Base-by-base conservation (phyloP, 2,113 vertebrate genomes). In the Chloropsis cyanopogon region DNA sequence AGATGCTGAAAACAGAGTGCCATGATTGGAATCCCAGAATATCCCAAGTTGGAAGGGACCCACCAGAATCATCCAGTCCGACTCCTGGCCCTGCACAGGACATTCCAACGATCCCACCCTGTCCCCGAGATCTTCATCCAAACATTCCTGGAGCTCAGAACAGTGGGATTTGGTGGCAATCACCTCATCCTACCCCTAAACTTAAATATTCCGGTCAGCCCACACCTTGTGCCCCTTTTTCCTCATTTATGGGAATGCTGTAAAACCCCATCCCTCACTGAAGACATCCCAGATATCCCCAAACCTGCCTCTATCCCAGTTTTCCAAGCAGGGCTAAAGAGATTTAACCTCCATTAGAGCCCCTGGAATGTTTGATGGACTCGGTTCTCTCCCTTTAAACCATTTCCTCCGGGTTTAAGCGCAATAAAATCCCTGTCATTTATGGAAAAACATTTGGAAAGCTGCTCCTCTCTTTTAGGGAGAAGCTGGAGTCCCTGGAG, bases 401-500 rank as follows among this genome's bases (percentile, higher is more conserved):
- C 42, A 2, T 13, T 31, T 71, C 44, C 42, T 84, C 9, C 25
- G 10, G 57, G 20, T 44, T 4, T 26, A 35, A 77, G 14, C 17
- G n/a, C 53, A 21, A 22, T 19, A 37, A 50, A 54, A 46, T 41
- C 66, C 61, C 52, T 1, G 1, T 9, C 11, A 6, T 10, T 26
- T 23, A 23, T 11, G 25, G 50, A 26, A 47, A 26, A 42, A 22
- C 7, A 5, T 29, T 75, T 69, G 49, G 11, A 25, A 76, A 84
- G 22, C 47, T 61, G 10, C 14, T 69, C 24, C 46, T 79, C 79
- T 96, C 53, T 88, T 50, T 66, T 71, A 99, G 99, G 99, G 99
- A 71, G 98, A 98, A 84, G 78, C 88, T 77, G 99, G 98, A 85
- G 49, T 90, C 54, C 44, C 96, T 66, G 99, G 98, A 95, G 97